Conservation (phyloP, 2,113 vertebrate genomes). For the Psophia crepitans region DNA sequence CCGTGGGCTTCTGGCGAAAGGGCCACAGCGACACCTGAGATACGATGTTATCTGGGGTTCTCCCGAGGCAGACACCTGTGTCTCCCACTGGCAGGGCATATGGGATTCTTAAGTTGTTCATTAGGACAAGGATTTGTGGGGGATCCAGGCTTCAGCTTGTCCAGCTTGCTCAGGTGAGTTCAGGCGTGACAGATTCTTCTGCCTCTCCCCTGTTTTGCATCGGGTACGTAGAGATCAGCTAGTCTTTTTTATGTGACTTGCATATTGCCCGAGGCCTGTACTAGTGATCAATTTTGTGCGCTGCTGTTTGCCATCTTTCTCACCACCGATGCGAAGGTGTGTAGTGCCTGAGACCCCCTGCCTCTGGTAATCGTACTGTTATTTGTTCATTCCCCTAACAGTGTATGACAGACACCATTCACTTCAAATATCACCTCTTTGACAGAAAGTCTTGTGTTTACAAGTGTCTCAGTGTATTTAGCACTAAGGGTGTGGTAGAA, state of each 20-base stretch:
- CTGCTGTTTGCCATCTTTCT: neutral
- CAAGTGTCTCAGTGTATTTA: neutral
- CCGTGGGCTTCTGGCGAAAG: neutral
- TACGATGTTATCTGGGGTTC: fast-evolving
- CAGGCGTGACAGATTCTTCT: neutral
- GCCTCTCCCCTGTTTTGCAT: neutral
- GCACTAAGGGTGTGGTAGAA: neutral
- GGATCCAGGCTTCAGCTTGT: neutral
- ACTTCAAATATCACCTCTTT: neutral
- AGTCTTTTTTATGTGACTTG: neutral
- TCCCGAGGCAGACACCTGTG: neutral
- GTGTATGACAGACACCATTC: neutral
- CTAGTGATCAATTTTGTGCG: neutral
- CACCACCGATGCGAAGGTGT: neutral
- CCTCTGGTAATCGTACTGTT: neutral
- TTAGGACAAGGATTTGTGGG: neutral
- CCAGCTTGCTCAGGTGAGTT: neutral
- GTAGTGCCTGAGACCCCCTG: neutral
- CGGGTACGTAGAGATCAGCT: neutral
- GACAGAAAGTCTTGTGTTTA: neutral
- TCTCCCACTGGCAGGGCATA: neutral
- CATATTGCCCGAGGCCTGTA: neutral
- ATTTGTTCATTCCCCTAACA: neutral
- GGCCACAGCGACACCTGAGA: fast-evolving
- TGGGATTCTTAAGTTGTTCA: neutral